A percentile compares a stretch with the other conserved stretches of the same genome.
Conservation (phyloP, 2,888 invertebrate species). For the Nymphalis c-album region DNA sequence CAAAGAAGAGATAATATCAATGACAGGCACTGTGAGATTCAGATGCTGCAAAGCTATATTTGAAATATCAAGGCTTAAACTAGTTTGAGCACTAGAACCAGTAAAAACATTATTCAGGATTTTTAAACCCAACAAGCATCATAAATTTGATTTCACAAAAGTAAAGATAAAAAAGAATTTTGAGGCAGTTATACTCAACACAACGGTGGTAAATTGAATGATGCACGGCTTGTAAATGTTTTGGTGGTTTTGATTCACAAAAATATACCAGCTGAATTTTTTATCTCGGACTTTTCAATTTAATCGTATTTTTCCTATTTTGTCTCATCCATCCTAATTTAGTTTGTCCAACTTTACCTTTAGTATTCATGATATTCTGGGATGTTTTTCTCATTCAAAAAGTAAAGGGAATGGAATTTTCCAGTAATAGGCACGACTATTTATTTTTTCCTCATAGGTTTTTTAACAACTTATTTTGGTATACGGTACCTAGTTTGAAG, state of each 20-base stretch:
- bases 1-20: no score
- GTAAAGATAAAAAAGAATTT: slow-evolving; percentile 1
- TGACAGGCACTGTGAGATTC: no score
- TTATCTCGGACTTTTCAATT: slow-evolving; percentile 5
- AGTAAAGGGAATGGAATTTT: neutral
- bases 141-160: neutral
- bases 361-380: neutral
- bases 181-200: slow-evolving; percentile 1
- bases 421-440: neutral
- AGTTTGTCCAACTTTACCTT: slow-evolving; percentile 1
- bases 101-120: neutral
- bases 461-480: neutral
- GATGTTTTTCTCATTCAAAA: neutral
- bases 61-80: no score
- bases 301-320: slow-evolving; percentile 1
- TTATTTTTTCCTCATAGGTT: neutral
- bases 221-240: slow-evolving; percentile 1
- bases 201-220: slow-evolving; percentile 1
- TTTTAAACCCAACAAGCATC: neutral
- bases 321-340: slow-evolving; percentile 7
- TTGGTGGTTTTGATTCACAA: slow-evolving; percentile 1
- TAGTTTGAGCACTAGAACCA: neutral
- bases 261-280: neutral
- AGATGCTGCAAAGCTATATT: no score
- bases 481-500: no score